phyloP scores from a whole-genome alignment of 2,113 vertebrate genomes.

The Nannospalax galili region DNA sequence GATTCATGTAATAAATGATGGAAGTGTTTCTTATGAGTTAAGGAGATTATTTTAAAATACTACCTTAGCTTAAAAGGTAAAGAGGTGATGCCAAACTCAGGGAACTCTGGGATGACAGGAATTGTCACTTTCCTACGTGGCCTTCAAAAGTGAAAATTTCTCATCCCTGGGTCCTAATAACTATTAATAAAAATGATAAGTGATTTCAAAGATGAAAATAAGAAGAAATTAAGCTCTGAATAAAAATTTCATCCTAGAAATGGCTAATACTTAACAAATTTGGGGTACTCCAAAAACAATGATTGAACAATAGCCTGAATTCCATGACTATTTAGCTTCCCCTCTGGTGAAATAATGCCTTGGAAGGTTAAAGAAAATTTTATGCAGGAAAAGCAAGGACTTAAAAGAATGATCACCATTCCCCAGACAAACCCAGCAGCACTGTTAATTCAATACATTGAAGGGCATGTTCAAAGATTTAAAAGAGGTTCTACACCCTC shows the following conservation, averaged over 20 bases:
- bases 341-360: constrained; percentile 31
- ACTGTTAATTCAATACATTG: neutral
- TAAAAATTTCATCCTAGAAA: constrained; percentile 46
- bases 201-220: constrained; percentile 45
- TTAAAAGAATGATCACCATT: constrained; percentile 25
- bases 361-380: constrained; percentile 42
- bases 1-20: neutral
- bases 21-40: neutral
- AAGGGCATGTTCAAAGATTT: neutral
- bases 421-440: neutral
- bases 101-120: neutral
- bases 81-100: neutral
- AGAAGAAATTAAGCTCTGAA: constrained; percentile 41
- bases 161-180: neutral
- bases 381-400: neutral
- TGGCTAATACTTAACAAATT: constrained; percentile 44
- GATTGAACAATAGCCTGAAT: constrained; percentile 45
- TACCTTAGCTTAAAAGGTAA: neutral
- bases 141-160: neutral
- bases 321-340: neutral
- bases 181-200: constrained; percentile 43
- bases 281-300: constrained; percentile 41
- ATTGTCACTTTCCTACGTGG: neutral
- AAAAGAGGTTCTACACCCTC: neutral
- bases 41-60: constrained; percentile 44